These are phyloP conservation scores for Xestobium rufovillosum DNA, from an alignment of 2,888 invertebrate genomes.

Conservation along the genomic window DNA sequence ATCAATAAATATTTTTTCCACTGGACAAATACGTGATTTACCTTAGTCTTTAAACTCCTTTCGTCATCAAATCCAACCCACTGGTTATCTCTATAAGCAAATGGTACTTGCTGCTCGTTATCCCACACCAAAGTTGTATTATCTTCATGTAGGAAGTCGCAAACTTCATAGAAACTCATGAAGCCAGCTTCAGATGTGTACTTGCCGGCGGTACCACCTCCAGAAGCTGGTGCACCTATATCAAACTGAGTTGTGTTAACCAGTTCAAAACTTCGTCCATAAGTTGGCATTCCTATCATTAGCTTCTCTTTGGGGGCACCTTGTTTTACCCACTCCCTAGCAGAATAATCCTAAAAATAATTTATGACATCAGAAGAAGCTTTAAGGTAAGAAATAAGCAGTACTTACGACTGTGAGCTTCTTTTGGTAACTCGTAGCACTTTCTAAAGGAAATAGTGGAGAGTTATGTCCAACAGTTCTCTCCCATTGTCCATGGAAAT, in stretches of 20 bases:
- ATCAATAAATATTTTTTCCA: too few relatives aligned
- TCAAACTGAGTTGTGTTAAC: conserved; percentile 82
- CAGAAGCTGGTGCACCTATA: conserved; percentile 85
- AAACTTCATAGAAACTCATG: conserved; percentile 92
- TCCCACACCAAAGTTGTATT: conserved; percentile 94
- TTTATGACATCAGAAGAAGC: conserved; percentile 11
- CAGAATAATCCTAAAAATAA: conserved; percentile 69
- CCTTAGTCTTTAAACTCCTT: conserved; percentile 84
- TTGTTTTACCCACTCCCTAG: conserved; percentile 87
- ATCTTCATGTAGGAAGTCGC: conserved; percentile 80
- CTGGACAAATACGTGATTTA: conserved; percentile 40
- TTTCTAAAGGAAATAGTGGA: conserved; percentile 80
- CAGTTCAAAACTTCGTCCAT: conserved; percentile 85
- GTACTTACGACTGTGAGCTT: conserved; percentile 83
- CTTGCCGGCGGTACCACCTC: conserved; percentile 77
- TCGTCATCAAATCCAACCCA: conserved; percentile 96
- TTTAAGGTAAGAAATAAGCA: too few relatives aligned
- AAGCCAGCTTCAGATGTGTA: conserved; percentile 92
- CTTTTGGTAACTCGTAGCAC: conserved; percentile 85
- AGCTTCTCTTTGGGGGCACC: conserved; percentile 91
- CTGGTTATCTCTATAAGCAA: conserved; percentile 83
- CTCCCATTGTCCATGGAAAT: conserved; percentile 94
- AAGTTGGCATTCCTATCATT: conserved; percentile 91
- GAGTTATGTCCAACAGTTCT: conserved; percentile 89
- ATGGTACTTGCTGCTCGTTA: conserved; percentile 92